Conservation (phyloP, 2,797 vertebrate genomes). For the Coranthus polyacanthus region DNA sequence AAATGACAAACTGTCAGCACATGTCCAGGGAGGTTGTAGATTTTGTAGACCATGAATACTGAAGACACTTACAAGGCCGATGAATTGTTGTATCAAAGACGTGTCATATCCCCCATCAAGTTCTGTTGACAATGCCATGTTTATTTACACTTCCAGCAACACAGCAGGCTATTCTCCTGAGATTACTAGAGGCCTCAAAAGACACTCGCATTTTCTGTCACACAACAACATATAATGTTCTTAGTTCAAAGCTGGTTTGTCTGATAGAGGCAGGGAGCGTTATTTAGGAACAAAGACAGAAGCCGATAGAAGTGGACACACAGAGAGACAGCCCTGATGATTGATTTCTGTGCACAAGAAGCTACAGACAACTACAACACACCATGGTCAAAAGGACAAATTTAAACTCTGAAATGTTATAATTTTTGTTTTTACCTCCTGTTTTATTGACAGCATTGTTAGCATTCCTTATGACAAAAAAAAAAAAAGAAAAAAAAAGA, state of each 20-base stretch:
- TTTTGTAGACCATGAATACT: constrained; percentile 54
- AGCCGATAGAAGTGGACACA: constrained; percentile 25
- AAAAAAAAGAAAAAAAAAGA: neutral
- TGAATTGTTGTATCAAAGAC: constrained; percentile 61
- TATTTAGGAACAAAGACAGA: constrained; percentile 28
- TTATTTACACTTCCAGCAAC: constrained; percentile 68
- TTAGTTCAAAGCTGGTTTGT: constrained; percentile 41
- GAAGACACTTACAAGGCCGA: constrained; percentile 58
- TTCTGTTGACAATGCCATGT: constrained; percentile 47
- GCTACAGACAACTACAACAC: constrained; percentile 17
- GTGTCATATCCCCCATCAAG: constrained; percentile 49
- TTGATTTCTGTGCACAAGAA: constrained; percentile 33
- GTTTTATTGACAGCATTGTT: neutral
- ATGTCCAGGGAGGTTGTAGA: constrained; percentile 51
- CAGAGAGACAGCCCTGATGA: constrained; percentile 23
- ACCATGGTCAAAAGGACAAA: neutral
- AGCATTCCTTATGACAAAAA: neutral
- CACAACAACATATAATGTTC: constrained; percentile 41
- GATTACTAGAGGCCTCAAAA: constrained; percentile 39
- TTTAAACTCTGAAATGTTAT: constrained; percentile 22
- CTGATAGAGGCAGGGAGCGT: constrained; percentile 39
- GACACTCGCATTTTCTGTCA: constrained; percentile 42
- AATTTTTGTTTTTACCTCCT: neutral
- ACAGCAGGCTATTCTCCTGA: constrained; percentile 35
- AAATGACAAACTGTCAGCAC: constrained; percentile 67